A percentile compares a stretch with the other conserved stretches of the same genome.
Evolutionary conservation across 2,797 vertebrate genomes (phyloP).

Genomic region (Coranthus polyacanthus): DNA sequence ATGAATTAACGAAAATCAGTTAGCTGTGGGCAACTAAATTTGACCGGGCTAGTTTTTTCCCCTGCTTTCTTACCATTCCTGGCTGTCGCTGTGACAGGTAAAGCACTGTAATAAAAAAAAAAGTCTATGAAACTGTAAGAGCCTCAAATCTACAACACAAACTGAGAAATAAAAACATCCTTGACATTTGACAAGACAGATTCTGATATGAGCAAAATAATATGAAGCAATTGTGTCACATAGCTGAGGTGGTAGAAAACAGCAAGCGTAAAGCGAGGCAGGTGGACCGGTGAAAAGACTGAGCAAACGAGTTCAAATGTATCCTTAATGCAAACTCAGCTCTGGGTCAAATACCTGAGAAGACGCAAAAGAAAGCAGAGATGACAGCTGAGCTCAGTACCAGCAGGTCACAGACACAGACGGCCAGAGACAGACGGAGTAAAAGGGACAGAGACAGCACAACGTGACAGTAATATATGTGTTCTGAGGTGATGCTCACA

Average conservation of each 20-base stretch:
- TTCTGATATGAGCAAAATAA: neutral
- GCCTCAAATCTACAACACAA: neutral
- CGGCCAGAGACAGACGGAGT: neutral
- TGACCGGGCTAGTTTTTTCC: too few species aligned
- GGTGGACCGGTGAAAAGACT: conserved; percentile 5
- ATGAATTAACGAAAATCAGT: too few species aligned
- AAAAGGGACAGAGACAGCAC: neutral
- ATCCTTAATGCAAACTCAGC: conserved; percentile 42
- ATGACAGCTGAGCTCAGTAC: conserved; percentile 60
- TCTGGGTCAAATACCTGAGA: conserved; percentile 48
- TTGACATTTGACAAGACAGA: conserved; percentile 6
- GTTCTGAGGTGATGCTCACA: neutral
- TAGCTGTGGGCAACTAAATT: too few species aligned
- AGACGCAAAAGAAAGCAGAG: conserved; percentile 43
- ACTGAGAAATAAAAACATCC: neutral
- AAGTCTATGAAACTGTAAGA: neutral
- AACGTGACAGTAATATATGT: conserved; percentile 12
- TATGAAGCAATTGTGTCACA: neutral
- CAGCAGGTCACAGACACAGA: conserved; percentile 41
- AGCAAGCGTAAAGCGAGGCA: conserved; percentile 9
- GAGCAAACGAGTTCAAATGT: conserved; percentile 13
- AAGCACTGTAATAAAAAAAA: too few species aligned
- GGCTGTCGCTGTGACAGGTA: too few species aligned
- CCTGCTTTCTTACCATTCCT: too few species aligned
- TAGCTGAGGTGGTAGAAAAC: conserved; percentile 32